Base-by-base conservation (phyloP, 2,888 invertebrate genomes). In the Himalopsyche tibetana region DNA sequence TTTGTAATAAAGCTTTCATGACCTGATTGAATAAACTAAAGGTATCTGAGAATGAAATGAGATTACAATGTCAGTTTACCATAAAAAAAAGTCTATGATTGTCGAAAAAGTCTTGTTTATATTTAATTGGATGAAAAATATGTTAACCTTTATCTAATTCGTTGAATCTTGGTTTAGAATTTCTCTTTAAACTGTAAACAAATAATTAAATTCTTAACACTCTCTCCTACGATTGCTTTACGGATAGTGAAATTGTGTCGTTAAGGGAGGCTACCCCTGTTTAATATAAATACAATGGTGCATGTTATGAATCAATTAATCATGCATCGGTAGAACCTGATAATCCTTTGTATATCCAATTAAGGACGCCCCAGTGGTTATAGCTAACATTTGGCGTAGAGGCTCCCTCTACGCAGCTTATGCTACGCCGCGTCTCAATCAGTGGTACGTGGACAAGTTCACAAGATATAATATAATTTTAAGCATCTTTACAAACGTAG, bases 231-330 rank as follows among this genome's bases (percentile, higher is more conserved):
- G 28, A 28, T 42, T 42, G 42, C 55, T 45, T 28, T 36, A 81
- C 42, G 15, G 51, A 81, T 51, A 17, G 51, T 5, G 51, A 55
- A 19, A 9, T 6, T 11, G 28, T 28, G 45, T 51, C 11, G 40
- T 8, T 3, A 51, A 15, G 55, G 81, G 40, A 55, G 28, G 45
- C 28, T 69, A 42, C 42, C 42, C n/a, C 36, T 38, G 82, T 42
- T 51, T 81, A 81, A 81, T 81, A 45, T 42, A 81, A 81, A 45
- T 45, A 42, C 45, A 28, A 51, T 38, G 55, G 82, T 45, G 82
- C 36, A 69, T 85, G 85, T 55, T 82, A 42, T 82, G 85, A 85
- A 85, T 82, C 55, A n/a, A 85, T 85, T 82, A 82, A 85, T 85
- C 85, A 82, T 55, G 56, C 74, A 28, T 38, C n/a, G 40, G 38